phyloP scores from a whole-genome alignment of 37 sponge, comb jelly and placozoan genomes.

The Ianthella basta region DNA sequence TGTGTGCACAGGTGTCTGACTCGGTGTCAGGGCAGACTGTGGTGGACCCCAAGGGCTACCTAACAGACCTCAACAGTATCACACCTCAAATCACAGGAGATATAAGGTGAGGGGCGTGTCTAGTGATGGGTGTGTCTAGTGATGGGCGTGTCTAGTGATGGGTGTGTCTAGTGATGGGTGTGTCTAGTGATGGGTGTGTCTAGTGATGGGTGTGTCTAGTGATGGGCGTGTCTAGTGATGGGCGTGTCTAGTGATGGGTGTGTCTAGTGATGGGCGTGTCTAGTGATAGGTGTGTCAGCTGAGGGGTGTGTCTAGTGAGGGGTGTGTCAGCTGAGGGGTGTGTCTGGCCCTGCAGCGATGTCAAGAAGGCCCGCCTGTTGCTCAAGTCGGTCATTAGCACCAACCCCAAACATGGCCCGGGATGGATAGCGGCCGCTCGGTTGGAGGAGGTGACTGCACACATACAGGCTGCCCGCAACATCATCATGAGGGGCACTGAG shows the following conservation, averaged over 20 bases:
- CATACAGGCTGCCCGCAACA: slow-evolving; percentile 94
- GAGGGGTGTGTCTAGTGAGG: too few species aligned
- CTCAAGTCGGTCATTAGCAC: slow-evolving; percentile 96
- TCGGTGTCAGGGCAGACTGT: slow-evolving; percentile 98
- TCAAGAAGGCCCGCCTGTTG: slow-evolving; percentile 92
- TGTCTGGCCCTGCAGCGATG: slow-evolving; percentile 75
- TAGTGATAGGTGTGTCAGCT: neutral
- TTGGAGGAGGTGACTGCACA: slow-evolving; percentile 97
- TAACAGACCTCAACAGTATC: slow-evolving; percentile 96
- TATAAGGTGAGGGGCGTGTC: too few species aligned
- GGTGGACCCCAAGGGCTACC: slow-evolving; percentile 97
- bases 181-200: neutral
- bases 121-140: too few species aligned
- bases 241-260: neutral
- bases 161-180: neutral
- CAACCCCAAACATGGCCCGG: slow-evolving; percentile 98
- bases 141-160: neutral
- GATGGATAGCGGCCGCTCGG: slow-evolving; percentile 98
- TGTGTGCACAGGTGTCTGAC: slow-evolving; percentile 87
- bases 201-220: neutral
- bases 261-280: neutral
- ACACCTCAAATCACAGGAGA: slow-evolving; percentile 89
- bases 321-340: too few species aligned
- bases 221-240: neutral
- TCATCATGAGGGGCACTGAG: slow-evolving; percentile 89